These are phyloP conservation scores for Panagrolaimus sp. DNA, from an alignment of 1,140 invertebrate species.

Conservation along the genomic window DNA sequence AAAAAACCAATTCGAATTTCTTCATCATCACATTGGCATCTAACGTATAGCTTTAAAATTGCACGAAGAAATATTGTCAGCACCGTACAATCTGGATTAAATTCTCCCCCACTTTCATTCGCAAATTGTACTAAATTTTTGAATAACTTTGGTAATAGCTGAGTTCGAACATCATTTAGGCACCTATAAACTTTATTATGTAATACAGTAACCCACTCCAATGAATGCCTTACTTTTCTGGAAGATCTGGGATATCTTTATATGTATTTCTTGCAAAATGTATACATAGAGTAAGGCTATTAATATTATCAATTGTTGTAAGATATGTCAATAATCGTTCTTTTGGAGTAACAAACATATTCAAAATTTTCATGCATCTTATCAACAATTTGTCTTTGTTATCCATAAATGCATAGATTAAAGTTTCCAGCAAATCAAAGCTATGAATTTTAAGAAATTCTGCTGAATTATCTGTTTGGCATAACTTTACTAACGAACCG, in stretches of 20 bases:
- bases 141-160: not conserved
- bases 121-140: constrained; percentile 5
- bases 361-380: not conserved
- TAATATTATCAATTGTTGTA: not conserved
- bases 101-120: not conserved
- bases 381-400: not conserved
- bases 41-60: not conserved
- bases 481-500: not conserved
- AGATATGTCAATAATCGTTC: not conserved
- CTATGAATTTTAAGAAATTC: not conserved
- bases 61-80: not conserved
- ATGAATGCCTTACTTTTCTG: not conserved
- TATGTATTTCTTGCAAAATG: not conserved
- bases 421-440: constrained; percentile 1
- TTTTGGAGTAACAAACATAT: not conserved
- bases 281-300: not conserved
- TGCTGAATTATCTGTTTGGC: not conserved
- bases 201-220: too few relatives aligned
- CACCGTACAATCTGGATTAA: not conserved
- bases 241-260: not conserved
- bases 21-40: not conserved
- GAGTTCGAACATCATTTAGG: not conserved
- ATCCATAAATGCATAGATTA: not conserved
- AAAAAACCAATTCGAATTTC: constrained; percentile 1
- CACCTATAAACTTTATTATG: not conserved